Evolutionary conservation across 2,113 vertebrate species (phyloP).

Genomic region (Mesembrinibis cayennensis): DNA sequence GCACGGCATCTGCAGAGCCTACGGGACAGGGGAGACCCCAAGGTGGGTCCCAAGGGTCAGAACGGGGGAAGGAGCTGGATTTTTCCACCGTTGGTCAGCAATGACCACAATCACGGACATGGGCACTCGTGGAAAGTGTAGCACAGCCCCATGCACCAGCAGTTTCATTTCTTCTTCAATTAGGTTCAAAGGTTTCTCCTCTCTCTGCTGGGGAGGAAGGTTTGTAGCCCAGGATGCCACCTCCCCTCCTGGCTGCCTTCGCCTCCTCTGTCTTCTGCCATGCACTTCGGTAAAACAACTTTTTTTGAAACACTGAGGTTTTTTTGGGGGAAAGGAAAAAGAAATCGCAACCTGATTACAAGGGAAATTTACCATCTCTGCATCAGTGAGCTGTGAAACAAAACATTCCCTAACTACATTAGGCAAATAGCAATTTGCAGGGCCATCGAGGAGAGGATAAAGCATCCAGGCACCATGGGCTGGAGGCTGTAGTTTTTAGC

Average conservation of each 20-base stretch:
- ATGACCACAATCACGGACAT: accelerated
- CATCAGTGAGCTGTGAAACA: not conserved
- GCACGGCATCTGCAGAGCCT: not conserved
- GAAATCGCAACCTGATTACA: not conserved
- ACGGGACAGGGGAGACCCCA: accelerated
- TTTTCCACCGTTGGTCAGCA: not conserved
- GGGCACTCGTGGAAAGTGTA: not conserved
- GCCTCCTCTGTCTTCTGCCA: not conserved
- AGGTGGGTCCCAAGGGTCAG: not conserved
- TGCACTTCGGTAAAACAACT: not conserved
- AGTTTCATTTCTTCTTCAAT: accelerated
- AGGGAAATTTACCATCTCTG: not conserved
- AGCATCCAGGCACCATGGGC: accelerated
- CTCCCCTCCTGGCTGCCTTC: not conserved
- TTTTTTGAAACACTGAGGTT: not conserved
- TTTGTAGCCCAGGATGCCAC: not conserved
- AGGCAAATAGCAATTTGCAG: not conserved
- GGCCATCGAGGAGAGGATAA: not conserved
- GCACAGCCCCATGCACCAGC: not conserved
- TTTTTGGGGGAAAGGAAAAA: not conserved
- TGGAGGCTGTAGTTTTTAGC: not conserved
- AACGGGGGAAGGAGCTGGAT: not conserved
- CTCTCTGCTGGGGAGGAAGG: not conserved
- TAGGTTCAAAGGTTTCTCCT: not conserved
- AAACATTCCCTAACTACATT: not conserved